These are phyloP conservation scores for Sorex fumeus DNA, from an alignment of 2,113 vertebrate genomes.

Conservation along the genomic window DNA sequence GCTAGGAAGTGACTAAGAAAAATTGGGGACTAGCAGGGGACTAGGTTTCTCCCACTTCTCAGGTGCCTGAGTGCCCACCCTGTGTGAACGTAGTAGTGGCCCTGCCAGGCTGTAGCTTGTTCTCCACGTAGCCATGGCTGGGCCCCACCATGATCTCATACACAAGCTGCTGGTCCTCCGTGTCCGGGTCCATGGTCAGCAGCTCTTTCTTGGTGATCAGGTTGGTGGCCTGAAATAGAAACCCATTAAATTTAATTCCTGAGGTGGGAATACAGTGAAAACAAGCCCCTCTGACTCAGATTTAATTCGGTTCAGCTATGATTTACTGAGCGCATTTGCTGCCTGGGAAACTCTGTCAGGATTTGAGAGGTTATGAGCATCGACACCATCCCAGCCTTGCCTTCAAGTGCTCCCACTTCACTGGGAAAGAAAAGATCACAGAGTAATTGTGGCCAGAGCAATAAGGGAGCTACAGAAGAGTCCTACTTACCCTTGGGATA, in stretches of 20 bases:
- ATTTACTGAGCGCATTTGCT: conserved; percentile 69
- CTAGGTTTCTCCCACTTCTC: not conserved
- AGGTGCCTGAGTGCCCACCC: conserved; percentile 87
- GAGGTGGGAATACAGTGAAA: conserved; percentile 69
- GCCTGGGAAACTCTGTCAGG: conserved; percentile 28
- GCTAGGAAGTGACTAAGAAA: not conserved
- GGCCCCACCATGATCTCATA: conserved; percentile 93
- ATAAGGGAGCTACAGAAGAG: not conserved
- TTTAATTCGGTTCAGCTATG: conserved; percentile 70
- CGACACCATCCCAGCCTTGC: not conserved
- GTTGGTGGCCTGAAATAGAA: conserved; percentile 93
- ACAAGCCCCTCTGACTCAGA: conserved; percentile 74
- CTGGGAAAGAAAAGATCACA: conserved; percentile 12
- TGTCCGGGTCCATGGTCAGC: conserved; percentile 95
- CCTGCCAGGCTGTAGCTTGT: conserved; percentile 92
- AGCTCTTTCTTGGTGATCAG: conserved; percentile 98
- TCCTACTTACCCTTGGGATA: not conserved
- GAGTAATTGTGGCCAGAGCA: not conserved
- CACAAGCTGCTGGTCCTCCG: conserved; percentile 93
- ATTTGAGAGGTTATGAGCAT: not conserved
- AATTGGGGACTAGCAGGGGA: not conserved
- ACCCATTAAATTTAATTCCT: conserved; percentile 77
- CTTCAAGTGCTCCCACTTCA: not conserved
- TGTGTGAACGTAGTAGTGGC: conserved; percentile 92
- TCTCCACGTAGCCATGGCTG: conserved; percentile 94